A percentile compares a stretch with the other conserved stretches of the same genome.
These are phyloP conservation scores for Cinara cedri DNA, from an alignment of 2,888 invertebrate genomes.

Conservation along the genomic window DNA sequence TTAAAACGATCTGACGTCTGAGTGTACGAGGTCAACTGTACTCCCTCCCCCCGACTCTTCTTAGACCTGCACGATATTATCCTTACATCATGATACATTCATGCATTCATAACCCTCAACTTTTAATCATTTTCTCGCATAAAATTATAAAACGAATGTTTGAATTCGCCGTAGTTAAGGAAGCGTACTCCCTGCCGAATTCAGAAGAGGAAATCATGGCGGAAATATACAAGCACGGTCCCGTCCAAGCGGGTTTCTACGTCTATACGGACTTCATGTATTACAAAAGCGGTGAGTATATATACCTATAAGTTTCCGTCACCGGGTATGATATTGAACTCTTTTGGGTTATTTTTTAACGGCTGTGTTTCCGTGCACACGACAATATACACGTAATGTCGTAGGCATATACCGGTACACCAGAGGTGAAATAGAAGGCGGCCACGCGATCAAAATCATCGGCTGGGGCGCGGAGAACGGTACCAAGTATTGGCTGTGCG, in stretches of 20 bases:
- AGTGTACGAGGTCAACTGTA: no score
- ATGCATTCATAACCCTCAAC: no score
- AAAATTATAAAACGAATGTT: background rate
- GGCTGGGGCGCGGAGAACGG: constrained; percentile 79
- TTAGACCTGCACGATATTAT: background rate
- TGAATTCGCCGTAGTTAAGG: constrained; percentile 68
- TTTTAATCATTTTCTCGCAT: no score
- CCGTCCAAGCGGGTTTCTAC: constrained; percentile 86
- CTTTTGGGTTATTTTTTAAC: background rate
- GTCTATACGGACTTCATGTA: constrained; percentile 84
- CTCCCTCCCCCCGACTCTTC: no score
- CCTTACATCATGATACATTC: no score
- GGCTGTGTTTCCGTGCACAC: no score
- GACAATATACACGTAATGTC: background rate
- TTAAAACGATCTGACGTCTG: no score
- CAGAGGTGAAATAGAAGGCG: constrained; percentile 70
- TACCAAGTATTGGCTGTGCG: constrained; percentile 85
- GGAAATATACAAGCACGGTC: constrained; percentile 84
- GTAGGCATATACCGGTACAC: constrained; percentile 76
- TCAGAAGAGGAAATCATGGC: constrained; percentile 31
- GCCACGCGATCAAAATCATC: constrained; percentile 60
- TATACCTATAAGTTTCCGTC: no score
- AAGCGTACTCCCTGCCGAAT: background rate
- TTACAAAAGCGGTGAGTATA: constrained; percentile 76
- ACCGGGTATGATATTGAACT: background rate